phyloP scores from a whole-genome alignment of 1,140 invertebrate genomes.

The Zaprionus nigranus region DNA sequence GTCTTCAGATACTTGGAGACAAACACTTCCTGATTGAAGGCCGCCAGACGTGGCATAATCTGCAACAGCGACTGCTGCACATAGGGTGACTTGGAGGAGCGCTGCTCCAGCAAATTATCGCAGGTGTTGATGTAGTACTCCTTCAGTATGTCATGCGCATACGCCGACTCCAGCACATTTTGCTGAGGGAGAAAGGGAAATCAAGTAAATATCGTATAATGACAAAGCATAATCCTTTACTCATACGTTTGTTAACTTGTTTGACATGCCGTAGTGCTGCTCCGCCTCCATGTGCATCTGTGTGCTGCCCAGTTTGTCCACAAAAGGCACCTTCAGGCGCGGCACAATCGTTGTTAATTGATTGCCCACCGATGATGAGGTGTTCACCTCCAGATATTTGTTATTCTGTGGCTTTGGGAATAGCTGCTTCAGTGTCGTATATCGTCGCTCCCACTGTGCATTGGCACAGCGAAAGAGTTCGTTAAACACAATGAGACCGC shows the following conservation, averaged over 20 bases:
- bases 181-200: constrained; percentile 34
- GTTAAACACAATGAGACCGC: constrained; percentile 96
- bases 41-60: constrained; percentile 96
- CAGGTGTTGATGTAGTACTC: constrained; percentile 95
- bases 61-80: constrained; percentile 95
- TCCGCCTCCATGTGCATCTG: constrained; percentile 64
- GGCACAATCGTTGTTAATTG: constrained; percentile 82
- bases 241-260: constrained; percentile 70
- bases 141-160: constrained; percentile 92
- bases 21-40: constrained; percentile 95
- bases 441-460: constrained; percentile 93
- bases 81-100: constrained; percentile 89
- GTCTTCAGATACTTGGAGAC: constrained; percentile 90
- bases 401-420: constrained; percentile 84
- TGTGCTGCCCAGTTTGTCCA: constrained; percentile 73
- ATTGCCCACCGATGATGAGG: constrained; percentile 40
- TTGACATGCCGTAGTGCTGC: constrained; percentile 67
- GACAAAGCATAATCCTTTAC: background rate
- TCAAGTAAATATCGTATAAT: constrained; percentile 11
- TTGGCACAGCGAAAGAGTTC: constrained; percentile 97
- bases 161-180: constrained; percentile 91
- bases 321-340: constrained; percentile 83
- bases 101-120: constrained; percentile 91
- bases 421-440: constrained; percentile 88
- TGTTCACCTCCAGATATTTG: constrained; percentile 64